Percentiles rank a stretch among this genome's conserved stretches.
Conservation (phyloP, 2,797 vertebrate species). For the Bradypodion pumilum region DNA sequence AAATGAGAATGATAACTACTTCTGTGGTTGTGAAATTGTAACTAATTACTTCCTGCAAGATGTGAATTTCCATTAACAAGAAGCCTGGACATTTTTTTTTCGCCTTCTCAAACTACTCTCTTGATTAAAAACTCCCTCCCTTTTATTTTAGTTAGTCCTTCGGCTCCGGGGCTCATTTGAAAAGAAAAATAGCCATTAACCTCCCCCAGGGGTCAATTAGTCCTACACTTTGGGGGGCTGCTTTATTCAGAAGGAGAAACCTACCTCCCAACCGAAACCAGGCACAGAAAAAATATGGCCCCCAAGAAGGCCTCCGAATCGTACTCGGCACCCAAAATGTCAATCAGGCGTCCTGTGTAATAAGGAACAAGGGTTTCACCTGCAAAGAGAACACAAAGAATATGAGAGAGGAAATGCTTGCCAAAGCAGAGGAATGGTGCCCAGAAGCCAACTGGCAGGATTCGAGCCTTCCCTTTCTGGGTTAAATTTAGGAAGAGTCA, state of each 20-base stretch:
- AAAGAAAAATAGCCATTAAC: no score
- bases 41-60: background rate
- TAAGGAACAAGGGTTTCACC: constrained; percentile 83
- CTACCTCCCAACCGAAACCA: constrained; percentile 84
- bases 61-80: background rate
- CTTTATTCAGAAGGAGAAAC: background rate
- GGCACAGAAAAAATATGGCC: constrained; percentile 73
- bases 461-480: no score
- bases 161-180: no score
- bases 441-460: no score
- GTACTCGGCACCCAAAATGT: constrained; percentile 72
- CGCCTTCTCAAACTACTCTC: no score
- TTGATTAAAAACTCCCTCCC: no score
- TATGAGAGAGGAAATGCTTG: background rate
- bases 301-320: constrained; percentile 65
- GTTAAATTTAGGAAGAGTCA: no score
- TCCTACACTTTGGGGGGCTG: background rate
- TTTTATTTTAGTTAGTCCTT: no score
- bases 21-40: no score
- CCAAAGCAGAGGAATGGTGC: no score
- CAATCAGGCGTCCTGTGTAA: constrained; percentile 83
- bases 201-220: background rate
- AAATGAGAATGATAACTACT: no score
- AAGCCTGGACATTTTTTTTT: background rate
- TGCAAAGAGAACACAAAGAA: constrained; percentile 55